phyloP scores from a whole-genome alignment of 2,888 invertebrate genomes.

The Caenorhabditis sp. region DNA sequence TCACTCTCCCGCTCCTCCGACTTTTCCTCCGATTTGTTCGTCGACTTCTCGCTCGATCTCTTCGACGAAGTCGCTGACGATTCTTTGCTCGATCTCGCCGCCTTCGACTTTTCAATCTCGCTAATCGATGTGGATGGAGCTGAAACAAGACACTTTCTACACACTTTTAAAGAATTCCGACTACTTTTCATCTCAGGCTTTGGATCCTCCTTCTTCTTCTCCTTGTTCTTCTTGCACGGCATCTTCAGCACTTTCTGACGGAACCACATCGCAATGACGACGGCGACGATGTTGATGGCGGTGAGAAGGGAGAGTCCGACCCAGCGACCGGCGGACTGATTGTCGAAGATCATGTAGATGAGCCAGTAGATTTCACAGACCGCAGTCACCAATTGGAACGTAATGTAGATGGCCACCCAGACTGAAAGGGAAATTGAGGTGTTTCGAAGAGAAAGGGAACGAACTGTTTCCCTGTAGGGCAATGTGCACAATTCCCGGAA shows the following conservation, averaged over 20 bases:
- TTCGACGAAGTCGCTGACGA: conserved; percentile 9
- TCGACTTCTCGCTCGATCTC: neutral
- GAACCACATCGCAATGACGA: conserved; percentile 37
- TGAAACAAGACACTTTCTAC: neutral
- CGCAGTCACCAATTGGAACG: conserved; percentile 41
- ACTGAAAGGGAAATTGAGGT: conserved; percentile 16
- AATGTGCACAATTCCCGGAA: conserved; percentile 37
- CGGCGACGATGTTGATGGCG: conserved; percentile 14
- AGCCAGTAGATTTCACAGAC: conserved; percentile 47
- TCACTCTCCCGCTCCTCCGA: conserved; percentile 6
- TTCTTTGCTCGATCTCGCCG: conserved; percentile 21
- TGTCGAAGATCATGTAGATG: conserved; percentile 41
- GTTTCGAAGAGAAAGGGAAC: neutral
- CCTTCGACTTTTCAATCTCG: conserved; percentile 12
- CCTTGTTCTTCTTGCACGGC: conserved; percentile 13
- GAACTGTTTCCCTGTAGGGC: conserved; percentile 14
- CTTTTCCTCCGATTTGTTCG: too few relatives aligned
- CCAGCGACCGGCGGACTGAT: conserved; percentile 22
- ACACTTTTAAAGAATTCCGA: too few relatives aligned
- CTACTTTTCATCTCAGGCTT: conserved; percentile 39
- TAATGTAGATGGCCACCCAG: conserved; percentile 33
- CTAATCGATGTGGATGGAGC: conserved; percentile 38
- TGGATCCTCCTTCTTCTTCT: neutral
- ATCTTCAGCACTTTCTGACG: conserved; percentile 15
- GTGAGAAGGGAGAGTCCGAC: conserved; percentile 18